Evolutionary conservation across 2,888 invertebrate species (phyloP), one percentile per base, ranked within the genome.

Genomic region (Andrena trimmerana): DNA sequence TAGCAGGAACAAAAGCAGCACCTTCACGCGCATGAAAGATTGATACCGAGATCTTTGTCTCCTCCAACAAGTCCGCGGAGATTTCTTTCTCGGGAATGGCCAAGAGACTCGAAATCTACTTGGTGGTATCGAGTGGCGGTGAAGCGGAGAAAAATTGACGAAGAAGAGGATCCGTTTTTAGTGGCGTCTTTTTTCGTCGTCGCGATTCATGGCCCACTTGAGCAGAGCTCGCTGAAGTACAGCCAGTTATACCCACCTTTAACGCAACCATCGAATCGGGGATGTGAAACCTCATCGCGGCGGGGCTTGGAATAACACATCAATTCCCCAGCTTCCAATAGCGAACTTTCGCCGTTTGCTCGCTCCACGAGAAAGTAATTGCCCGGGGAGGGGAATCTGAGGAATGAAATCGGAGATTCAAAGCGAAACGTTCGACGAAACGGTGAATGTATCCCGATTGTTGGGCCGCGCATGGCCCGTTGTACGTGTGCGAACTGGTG

Each of bases 1-100:
- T 57, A 71, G 74, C 48, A 31, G 66, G 59, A 67, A 85, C 54
- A 76, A 78, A 81, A 63, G 70, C 27, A 42, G 60, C 29, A 54
- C 65, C 76, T 84, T 42, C 75, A 60, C 42, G 60, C 31, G 31
- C 71, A 70, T 81, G 74, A 76, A 88, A 81, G 82, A 88, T 86
- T 88, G 78, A 84, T 79, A 76, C 42, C 50, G 31, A 27, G 66
- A 81, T 81, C 86, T 81, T 84, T 88, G 84, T 86, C 81, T 65
- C 48, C 31, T 67, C 66, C 60, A 71, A 66, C 81, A 62, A 69
- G 59, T 67, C 86, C 68, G 20, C 33, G 48, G 82, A 76, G 86
- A 84, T 81, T 78, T 69, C 84, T 84, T 80, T 81, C 75, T 77
- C 74, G 78, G 48, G 75, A 79, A 88, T 63, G 73, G 78, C 62